Percentiles rank a stretch among this genome's conserved stretches.
phyloP scores from a whole-genome alignment of 2,888 invertebrate genomes.

The Athalia cordata region DNA sequence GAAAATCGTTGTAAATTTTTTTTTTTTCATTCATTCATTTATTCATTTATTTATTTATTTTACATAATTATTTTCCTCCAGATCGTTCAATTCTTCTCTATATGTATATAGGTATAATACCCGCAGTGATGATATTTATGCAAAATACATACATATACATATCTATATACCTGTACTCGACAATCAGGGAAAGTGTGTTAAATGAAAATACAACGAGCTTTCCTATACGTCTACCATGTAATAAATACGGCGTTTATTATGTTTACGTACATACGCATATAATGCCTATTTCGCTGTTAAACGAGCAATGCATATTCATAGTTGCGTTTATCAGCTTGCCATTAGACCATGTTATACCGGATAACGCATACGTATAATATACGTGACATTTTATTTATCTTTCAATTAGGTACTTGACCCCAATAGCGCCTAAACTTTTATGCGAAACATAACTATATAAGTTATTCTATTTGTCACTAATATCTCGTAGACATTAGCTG shows the following conservation, averaged over 20 bases:
- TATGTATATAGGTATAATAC: too few species aligned
- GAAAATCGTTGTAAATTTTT: too few species aligned
- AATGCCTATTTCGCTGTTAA: background rate
- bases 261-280: background rate
- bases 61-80: too few species aligned
- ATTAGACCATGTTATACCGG: background rate
- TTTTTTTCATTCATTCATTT: too few species aligned
- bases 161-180: too few species aligned
- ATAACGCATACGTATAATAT: background rate
- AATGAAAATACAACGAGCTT: background rate
- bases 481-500: too few species aligned
- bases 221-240: background rate
- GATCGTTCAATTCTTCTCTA: too few species aligned
- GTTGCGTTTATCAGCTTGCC: background rate
- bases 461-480: background rate
- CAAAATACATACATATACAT: too few species aligned
- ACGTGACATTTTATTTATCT: slow-evolving; percentile 24
- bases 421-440: background rate
- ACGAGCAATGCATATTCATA: background rate
- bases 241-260: background rate
- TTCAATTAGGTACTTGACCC: slow-evolving; percentile 1
- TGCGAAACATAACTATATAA: background rate
- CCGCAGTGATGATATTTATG: too few species aligned
- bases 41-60: too few species aligned
- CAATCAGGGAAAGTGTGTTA: background rate